Base-by-base conservation (phyloP, 2,888 invertebrate species). In the Ceraclea dissimilis region DNA sequence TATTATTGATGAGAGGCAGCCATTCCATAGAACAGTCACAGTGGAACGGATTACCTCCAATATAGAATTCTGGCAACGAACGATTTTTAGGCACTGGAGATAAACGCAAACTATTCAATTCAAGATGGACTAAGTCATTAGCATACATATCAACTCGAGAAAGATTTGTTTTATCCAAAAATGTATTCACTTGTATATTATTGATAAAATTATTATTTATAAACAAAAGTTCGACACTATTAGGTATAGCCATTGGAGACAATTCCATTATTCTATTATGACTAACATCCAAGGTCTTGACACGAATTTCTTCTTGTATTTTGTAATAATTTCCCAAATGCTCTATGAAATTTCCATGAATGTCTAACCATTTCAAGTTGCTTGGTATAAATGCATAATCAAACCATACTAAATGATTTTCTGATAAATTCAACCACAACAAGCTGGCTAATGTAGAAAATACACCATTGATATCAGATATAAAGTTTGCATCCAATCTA, bases 11-110 rank as follows among this genome's bases (percentile, higher is more conserved):
- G 56, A 88, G 82, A 64, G 92, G 92, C 66, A 94, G 75, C 95
- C 95, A 96, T 71, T 93, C 93, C 92, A 95, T 92, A 61, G 88
- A 86, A 75, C 96, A 95, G 69, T 94, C 93, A 75, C 95, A 96
- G 66, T 90, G 86, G 74, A 95, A 92, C 13, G 95, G 94, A 73
- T 96, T 96, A 49, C 90, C 91, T 61, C 91, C 93, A 63, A 95
- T 80, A 71, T 91, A 93, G 71, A 95, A 90, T 70, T 93, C 91
- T 0, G 93, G 92, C 63, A 91, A 76, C 16, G 84, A 80, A 68
- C 85, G 85, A 64, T 86, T 86, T 49, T 76, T 77, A 17, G 86
- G 82, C 65, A 89, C 84, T 53, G 85, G 80, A n/a, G 86, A 82
- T 63, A 92, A 79, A 56, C 90, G 81, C 64, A 93, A 75, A 63